Evolutionary conservation across 37 sponge, comb jelly and placozoan species (phyloP).

Genomic region (Dysidea cf. avara): DNA sequence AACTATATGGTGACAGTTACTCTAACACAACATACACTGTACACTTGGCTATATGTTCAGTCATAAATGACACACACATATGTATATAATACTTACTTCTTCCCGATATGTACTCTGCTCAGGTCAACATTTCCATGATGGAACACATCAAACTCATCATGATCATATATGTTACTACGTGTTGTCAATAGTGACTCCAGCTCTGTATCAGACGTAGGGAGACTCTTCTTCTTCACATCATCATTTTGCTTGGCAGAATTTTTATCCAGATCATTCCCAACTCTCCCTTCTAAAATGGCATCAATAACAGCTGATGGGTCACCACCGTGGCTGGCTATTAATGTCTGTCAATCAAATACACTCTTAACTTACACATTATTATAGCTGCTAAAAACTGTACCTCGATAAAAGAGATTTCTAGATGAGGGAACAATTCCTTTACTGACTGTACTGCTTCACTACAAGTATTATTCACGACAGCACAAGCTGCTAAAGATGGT

Average conservation of each 20-base stretch:
- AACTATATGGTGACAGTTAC: no score
- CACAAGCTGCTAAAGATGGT: no score
- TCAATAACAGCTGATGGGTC: slow-evolving; percentile 11
- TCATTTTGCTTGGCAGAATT: background rate
- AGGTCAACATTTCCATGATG: slow-evolving; percentile 44
- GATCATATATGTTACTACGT: slow-evolving; percentile 54
- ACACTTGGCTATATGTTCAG: no score
- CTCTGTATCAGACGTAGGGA: background rate
- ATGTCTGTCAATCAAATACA: no score
- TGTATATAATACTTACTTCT: slow-evolving; percentile 35
- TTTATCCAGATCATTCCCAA: background rate
- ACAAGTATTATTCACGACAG: no score
- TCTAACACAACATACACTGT: no score
- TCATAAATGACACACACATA: no score
- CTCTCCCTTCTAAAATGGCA: slow-evolving; percentile 7
- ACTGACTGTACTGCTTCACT: slow-evolving; percentile 13
- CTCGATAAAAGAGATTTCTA: slow-evolving; percentile 42
- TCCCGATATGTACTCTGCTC: slow-evolving; percentile 61
- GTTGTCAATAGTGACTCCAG: slow-evolving; percentile 31
- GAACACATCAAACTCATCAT: slow-evolving; percentile 82
- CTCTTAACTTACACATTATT: no score
- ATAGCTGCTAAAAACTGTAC: no score
- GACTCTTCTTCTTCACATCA: background rate
- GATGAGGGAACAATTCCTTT: slow-evolving; percentile 71
- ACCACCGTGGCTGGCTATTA: background rate